These are phyloP conservation scores for Drosophila seguyi DNA, from an alignment of 1,140 invertebrate genomes.

Conservation along the genomic window DNA sequence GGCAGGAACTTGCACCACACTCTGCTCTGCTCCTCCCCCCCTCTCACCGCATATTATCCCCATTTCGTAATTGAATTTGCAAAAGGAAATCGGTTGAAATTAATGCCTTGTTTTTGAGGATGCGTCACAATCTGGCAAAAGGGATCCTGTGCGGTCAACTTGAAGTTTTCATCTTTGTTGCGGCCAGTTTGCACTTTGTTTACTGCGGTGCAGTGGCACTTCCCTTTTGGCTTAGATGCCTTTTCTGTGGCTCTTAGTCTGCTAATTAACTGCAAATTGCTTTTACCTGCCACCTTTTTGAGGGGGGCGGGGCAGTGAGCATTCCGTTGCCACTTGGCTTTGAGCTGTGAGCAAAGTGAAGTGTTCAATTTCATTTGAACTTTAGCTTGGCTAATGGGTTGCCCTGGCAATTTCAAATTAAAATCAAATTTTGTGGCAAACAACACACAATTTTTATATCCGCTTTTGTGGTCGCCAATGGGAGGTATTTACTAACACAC, in stretches of 20 bases:
- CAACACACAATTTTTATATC: slow-evolving; percentile 47
- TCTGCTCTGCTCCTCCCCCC: no score
- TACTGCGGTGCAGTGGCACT: neutral
- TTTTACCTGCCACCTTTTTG: slow-evolving; percentile 33
- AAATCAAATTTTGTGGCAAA: slow-evolving; percentile 64
- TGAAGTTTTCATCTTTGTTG: slow-evolving; percentile 26
- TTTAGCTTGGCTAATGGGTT: slow-evolving; percentile 12
- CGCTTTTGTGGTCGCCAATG: slow-evolving; percentile 31
- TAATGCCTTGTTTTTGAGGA: slow-evolving; percentile 12
- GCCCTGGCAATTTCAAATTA: slow-evolving; percentile 60
- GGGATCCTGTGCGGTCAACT: slow-evolving; percentile 4
- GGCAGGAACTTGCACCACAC: no score
- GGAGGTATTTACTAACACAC: neutral
- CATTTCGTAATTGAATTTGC: slow-evolving; percentile 29
- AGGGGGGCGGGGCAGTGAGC: neutral
- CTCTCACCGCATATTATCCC: no score
- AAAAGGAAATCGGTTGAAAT: slow-evolving; percentile 32
- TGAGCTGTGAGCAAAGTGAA: slow-evolving; percentile 7
- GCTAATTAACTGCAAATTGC: slow-evolving; percentile 58
- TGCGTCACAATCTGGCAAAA: slow-evolving; percentile 16
- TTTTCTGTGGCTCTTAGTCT: slow-evolving; percentile 33
- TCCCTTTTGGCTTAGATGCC: slow-evolving; percentile 14
- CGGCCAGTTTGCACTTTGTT: slow-evolving; percentile 21
- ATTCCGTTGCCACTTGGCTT: neutral
- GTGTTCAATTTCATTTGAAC: slow-evolving; percentile 39